Conservation (phyloP, 1,140 invertebrate species). For the Dufourea novaeangliae region DNA sequence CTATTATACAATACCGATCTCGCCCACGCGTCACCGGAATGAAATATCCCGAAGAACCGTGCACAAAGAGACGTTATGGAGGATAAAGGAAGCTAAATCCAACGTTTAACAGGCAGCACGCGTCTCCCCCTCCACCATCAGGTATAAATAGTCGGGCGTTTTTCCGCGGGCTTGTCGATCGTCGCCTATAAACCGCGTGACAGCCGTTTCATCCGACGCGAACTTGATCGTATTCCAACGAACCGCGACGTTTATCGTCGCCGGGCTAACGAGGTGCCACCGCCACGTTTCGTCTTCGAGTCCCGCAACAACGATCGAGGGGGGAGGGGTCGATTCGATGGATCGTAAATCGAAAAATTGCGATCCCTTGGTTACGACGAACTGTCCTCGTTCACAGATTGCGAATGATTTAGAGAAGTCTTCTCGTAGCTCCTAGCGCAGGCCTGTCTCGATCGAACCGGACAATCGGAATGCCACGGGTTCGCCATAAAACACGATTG, state of each 20-base stretch:
- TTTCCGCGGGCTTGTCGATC: slow-evolving; percentile 19
- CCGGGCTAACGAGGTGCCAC: slow-evolving; percentile 24
- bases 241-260: slow-evolving; percentile 39
- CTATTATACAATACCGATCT: slow-evolving; percentile 22
- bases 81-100: slow-evolving; percentile 10
- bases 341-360: slow-evolving; percentile 5
- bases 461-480: slow-evolving; percentile 18
- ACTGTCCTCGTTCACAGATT: background rate
- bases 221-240: slow-evolving; percentile 33
- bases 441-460: background rate
- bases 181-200: background rate
- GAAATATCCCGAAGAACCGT: background rate
- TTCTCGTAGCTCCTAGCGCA: too few species aligned
- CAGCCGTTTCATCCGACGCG: slow-evolving; percentile 18
- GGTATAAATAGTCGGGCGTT: slow-evolving; percentile 22
- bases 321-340: slow-evolving; percentile 11
- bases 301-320: too few species aligned
- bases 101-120: background rate
- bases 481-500: slow-evolving; percentile 8
- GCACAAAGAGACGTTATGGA: background rate
- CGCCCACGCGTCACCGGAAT: slow-evolving; percentile 14
- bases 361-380: background rate
- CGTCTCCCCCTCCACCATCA: too few species aligned
- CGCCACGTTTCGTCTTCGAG: background rate
- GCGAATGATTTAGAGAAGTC: slow-evolving; percentile 12